phyloP scores from a whole-genome alignment of 2,888 invertebrate genomes.

The Ophion ellenae region DNA sequence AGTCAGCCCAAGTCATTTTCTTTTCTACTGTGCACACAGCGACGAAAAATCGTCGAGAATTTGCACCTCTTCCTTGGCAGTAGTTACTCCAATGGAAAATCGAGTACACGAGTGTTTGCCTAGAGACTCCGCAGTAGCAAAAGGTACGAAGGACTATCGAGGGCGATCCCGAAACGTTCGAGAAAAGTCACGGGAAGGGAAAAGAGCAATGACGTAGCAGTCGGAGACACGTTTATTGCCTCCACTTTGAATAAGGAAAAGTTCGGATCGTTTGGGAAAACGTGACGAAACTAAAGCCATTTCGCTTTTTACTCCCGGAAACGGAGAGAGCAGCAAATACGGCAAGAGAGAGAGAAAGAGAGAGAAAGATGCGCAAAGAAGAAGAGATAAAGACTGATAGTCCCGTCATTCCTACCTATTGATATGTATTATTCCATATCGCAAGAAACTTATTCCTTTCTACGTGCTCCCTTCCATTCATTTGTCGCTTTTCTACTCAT shows the following conservation, averaged over 20 bases:
- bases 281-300: constrained; percentile 66
- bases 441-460: constrained; percentile 39
- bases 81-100: neutral
- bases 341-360: neutral
- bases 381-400: constrained; percentile 5
- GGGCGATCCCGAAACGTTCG: constrained; percentile 35
- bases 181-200: constrained; percentile 46
- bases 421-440: constrained; percentile 54
- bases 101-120: neutral
- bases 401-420: constrained; percentile 58
- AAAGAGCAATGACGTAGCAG: constrained; percentile 57
- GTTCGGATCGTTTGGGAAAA: constrained; percentile 63
- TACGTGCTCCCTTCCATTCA: constrained; percentile 27
- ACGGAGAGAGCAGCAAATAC: constrained; percentile 4
- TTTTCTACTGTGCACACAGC: neutral
- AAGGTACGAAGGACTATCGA: constrained; percentile 51
- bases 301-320: constrained; percentile 44
- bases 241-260: constrained; percentile 63
- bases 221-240: constrained; percentile 62
- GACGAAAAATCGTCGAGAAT: neutral
- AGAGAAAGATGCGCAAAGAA: constrained; percentile 20
- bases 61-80: neutral
- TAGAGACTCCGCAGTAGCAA: neutral
- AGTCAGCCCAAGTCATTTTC: neutral
- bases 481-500: constrained; percentile 31